Base-by-base conservation (phyloP, 2,888 invertebrate species). In the Drosophila fungiperda region DNA sequence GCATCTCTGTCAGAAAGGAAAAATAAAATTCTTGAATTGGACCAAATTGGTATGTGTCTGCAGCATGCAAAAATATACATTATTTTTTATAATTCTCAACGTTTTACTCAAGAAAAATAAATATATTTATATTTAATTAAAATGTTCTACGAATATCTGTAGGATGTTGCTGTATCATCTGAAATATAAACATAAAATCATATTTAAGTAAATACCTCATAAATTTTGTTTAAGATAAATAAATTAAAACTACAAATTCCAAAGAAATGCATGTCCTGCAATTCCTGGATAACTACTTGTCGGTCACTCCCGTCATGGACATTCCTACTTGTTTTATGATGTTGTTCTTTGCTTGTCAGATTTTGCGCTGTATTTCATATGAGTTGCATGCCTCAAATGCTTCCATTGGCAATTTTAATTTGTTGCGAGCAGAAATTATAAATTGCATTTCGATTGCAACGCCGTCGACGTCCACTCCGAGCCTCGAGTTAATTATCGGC, bases 391-490 rank as follows among this genome's bases (percentile, higher is more conserved):
- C 84, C 89, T 53, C 76, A 65, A 78, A 84, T 88, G 81, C 73
- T 54, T 59, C 57, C 75, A 70, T 68, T 86, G 87, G 89, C 83
- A 86, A 84, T 84, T 84, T 84, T 84, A 88, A 84, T 84, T 84
- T 88, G 89, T 86, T 75, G 89, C 89, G 62, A 87, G 80, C 87
- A 85, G 76, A 87, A 87, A 87, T 87, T 89, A 89, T 87, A 85
- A 87, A 85, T 85, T 73, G 76, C 84, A 85, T 85, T 88, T 82
- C 79, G 68, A 73, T 66, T 73, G 61, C 61, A 61, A 61, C 55
- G 61, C 61, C 61, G 55, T 38, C 29, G 68, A 59, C 57, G 69
- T 71, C 70, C 61, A 60, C 57, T 68, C 67, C 70, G 62, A 68
- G 55, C 72, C 73, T 60, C 63, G 71, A 85, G 84, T 87, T 85